phyloP scores from a whole-genome alignment of 2,888 invertebrate species.

The Notodonta dromedarius region DNA sequence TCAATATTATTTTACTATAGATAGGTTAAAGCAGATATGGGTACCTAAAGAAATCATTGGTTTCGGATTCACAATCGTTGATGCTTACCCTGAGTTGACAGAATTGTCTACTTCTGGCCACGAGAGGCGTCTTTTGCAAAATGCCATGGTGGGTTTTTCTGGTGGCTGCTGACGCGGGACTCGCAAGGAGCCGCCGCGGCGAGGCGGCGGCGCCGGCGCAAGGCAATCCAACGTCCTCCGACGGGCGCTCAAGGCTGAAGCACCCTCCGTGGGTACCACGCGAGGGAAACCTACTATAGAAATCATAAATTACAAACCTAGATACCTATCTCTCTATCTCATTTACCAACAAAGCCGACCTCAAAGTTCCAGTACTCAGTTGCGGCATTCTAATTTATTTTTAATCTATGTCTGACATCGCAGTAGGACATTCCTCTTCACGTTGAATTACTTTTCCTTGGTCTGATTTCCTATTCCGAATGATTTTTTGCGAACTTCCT shows the following conservation, averaged over 20 bases:
- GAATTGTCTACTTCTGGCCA: slow-evolving; percentile 95
- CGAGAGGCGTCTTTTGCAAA: slow-evolving; percentile 90
- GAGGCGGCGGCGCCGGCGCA: slow-evolving; percentile 76
- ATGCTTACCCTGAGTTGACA: slow-evolving; percentile 91
- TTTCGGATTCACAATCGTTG: background rate
- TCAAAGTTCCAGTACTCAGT: background rate
- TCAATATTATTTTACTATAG: no score
- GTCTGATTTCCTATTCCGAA: background rate
- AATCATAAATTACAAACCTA: slow-evolving; percentile 1
- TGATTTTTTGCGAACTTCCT: background rate
- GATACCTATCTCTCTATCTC: background rate
- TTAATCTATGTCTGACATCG: slow-evolving; percentile 6
- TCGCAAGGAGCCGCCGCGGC: slow-evolving; percentile 85
- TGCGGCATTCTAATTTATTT: slow-evolving; percentile 7
- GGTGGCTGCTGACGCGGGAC: slow-evolving; percentile 84
- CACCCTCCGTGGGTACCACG: slow-evolving; percentile 88
- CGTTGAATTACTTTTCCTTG: background rate
- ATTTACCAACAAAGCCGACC: background rate
- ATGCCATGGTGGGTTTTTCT: slow-evolving; percentile 88
- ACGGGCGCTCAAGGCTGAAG: slow-evolving; percentile 79
- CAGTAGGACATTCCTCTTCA: background rate
- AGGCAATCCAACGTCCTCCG: slow-evolving; percentile 88
- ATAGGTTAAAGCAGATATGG: background rate
- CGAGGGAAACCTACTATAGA: slow-evolving; percentile 86
- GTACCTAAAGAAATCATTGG: background rate